Percentiles rank a stretch among this genome's conserved stretches.
These are phyloP conservation scores for Cydia fagiglandana DNA, from an alignment of 1,140 invertebrate genomes.

Conservation along the genomic window DNA sequence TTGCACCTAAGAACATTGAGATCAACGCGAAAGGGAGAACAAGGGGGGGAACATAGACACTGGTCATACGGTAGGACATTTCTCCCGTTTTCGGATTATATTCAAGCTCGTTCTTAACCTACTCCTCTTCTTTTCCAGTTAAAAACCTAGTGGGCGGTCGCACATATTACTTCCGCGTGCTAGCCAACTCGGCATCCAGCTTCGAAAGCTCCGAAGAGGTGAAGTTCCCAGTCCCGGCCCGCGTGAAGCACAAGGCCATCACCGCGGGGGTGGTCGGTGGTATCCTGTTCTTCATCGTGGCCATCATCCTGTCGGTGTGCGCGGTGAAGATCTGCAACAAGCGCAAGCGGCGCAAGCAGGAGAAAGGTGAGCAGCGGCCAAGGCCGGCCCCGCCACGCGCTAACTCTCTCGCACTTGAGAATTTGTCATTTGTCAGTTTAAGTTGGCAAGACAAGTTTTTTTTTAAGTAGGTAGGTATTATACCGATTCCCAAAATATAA, in stretches of 20 bases:
- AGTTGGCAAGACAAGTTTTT: no score
- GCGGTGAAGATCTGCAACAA: constrained; percentile 98
- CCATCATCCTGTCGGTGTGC: constrained; percentile 96
- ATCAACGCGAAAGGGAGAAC: no score
- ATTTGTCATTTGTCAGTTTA: no score
- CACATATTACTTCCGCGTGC: constrained; percentile 94
- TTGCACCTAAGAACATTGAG: no score
- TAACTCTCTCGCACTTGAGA: constrained; percentile 28
- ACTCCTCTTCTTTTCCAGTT: constrained; percentile 80
- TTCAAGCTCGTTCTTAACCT: no score
- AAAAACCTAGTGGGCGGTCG: constrained; percentile 94
- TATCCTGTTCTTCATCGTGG: constrained; percentile 97
- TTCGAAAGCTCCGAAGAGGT: constrained; percentile 91
- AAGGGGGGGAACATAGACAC: no score
- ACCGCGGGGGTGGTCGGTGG: constrained; percentile 96
- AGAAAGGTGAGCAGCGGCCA: constrained; percentile 90
- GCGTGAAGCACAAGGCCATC: constrained; percentile 95
- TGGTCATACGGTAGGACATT: no score
- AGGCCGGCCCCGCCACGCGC: constrained; percentile 54
- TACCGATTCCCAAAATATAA: no score
- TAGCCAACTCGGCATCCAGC: constrained; percentile 90
- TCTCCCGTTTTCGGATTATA: no score
- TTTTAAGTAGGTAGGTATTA: no score
- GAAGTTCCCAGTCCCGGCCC: constrained; percentile 91
- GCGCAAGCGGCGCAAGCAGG: constrained; percentile 96